A percentile compares a stretch with the other conserved stretches of the same genome.
These are phyloP conservation scores for Epizoanthus scotinus DNA, from an alignment of 92 coral and sea anemone species.

Conservation along the genomic window DNA sequence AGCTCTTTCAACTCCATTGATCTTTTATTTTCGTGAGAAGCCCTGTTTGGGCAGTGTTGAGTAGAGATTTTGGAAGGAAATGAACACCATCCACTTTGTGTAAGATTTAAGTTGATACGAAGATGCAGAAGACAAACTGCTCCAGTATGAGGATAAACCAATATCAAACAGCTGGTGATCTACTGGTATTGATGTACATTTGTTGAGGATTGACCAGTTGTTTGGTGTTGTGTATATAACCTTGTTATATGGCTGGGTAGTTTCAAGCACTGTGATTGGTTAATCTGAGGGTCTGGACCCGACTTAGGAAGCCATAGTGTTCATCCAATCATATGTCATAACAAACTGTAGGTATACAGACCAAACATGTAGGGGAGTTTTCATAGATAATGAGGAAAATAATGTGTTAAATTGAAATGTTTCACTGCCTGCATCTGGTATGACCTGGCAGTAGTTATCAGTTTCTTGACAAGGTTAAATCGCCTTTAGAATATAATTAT, in stretches of 20 bases:
- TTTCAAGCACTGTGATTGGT: too few relatives aligned
- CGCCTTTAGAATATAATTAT: neutral
- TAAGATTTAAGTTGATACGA: neutral
- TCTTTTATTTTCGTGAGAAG: too few relatives aligned
- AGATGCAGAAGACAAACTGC: neutral
- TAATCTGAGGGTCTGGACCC: too few relatives aligned
- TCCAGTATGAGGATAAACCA: neutral
- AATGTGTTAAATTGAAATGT: constrained; percentile 10
- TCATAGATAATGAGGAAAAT: neutral
- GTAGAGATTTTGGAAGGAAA: neutral
- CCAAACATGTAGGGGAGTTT: neutral
- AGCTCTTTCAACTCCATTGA: too few relatives aligned
- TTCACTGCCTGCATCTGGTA: constrained; percentile 45
- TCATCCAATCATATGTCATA: neutral
- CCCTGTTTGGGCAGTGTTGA: too few relatives aligned
- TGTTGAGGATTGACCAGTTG: too few relatives aligned
- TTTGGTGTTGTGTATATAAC: too few relatives aligned
- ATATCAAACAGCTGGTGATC: neutral
- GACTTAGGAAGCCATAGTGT: too few relatives aligned
- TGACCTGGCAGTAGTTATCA: constrained; percentile 11
- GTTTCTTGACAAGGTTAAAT: neutral
- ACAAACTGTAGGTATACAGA: neutral
- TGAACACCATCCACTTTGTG: neutral
- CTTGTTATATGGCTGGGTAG: too few relatives aligned
- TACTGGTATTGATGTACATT: neutral